Percentiles rank a stretch among this genome's conserved stretches.
Conservation (phyloP, 2,888 invertebrate genomes). For the Macropis europaea region DNA sequence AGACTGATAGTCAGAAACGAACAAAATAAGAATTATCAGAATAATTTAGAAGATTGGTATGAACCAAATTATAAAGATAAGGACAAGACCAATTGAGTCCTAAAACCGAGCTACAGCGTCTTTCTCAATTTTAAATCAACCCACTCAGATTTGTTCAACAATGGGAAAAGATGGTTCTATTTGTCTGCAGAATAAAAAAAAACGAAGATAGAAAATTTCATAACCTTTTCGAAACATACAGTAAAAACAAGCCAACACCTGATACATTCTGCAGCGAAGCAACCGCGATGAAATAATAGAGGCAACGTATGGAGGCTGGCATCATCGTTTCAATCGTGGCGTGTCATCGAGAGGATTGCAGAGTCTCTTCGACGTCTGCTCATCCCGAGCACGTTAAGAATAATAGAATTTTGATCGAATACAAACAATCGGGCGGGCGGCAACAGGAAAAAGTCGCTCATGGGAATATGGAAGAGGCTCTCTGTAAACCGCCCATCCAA, state of each 20-base stretch:
- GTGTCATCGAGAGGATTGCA: constrained; percentile 44
- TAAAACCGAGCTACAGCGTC: too few relatives aligned
- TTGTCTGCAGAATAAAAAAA: too few relatives aligned
- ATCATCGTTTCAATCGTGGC: constrained; percentile 31
- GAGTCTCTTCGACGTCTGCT: constrained; percentile 38
- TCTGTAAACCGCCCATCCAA: constrained; percentile 62
- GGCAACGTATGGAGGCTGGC: constrained; percentile 11
- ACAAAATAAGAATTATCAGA: too few relatives aligned
- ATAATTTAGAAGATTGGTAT: too few relatives aligned
- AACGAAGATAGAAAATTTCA: too few relatives aligned
- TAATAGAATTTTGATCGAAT: constrained; percentile 69
- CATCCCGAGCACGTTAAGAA: constrained; percentile 60
- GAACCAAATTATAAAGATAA: too few relatives aligned
- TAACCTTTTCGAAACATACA: too few relatives aligned
- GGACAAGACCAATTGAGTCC: too few relatives aligned
- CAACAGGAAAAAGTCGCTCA: constrained; percentile 61
- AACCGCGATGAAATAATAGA: constrained; percentile 45
- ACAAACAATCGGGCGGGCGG: constrained; percentile 64
- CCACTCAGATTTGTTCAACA: too few relatives aligned
- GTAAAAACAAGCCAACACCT: background rate
- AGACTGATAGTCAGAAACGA: too few relatives aligned
- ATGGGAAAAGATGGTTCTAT: too few relatives aligned
- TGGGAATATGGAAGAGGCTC: constrained; percentile 63
- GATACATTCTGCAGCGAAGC: constrained; percentile 35
- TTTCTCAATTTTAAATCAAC: too few relatives aligned